Evolutionary conservation across 2,888 invertebrate species (phyloP), one percentile per base, ranked within the genome.

Genomic region (Heliconius ismenius): DNA sequence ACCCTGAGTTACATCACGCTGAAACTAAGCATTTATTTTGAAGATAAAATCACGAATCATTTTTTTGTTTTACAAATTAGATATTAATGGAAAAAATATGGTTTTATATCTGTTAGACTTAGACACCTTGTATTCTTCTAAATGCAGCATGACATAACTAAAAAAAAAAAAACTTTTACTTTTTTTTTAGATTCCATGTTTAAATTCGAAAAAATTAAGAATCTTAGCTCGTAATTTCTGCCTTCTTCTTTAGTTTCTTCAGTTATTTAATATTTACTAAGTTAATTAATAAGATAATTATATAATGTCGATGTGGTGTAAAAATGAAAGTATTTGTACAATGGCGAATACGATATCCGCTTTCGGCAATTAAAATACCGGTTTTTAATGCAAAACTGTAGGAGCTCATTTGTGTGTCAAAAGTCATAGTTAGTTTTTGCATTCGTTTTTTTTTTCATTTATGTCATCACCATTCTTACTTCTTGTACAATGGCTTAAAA

Each of bases 301-400:
- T n/a, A 28, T 60, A 43, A 76, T 21, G 21, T 58, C 15, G 28
- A 28, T 15, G 39, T 60, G 65, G 28, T 62, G 62, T 49, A 65
- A 77, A 78, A 78, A 78, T 75, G 77, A 78, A 78, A 78, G 77
- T 78, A 67, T 75, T 75, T 78, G 67, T 75, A 73, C 72, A 74
- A 77, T 70, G 60, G 68, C 24, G 58, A 28, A 62, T 54, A 36
- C 63, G 69, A 72, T 60, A 72, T 77, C 75, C 77, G 75, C 72
- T 67, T 67, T 63, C 74, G 43, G 36, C 39, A 67, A 54, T 73
- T 75, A 75, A 60, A 75, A 21, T 60, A 78, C 72, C 24, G 26
- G 65, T 65, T 73, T 72, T 77, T 60, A 1, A 74, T n/a, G 49
- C 67, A 43, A 15, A 15, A 24, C 24, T 15, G 67, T 67, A 15